Evolutionary conservation across 2,113 vertebrate genomes (phyloP), one percentile per base, ranked within the genome.

Genomic region (Ciconia maguari): DNA sequence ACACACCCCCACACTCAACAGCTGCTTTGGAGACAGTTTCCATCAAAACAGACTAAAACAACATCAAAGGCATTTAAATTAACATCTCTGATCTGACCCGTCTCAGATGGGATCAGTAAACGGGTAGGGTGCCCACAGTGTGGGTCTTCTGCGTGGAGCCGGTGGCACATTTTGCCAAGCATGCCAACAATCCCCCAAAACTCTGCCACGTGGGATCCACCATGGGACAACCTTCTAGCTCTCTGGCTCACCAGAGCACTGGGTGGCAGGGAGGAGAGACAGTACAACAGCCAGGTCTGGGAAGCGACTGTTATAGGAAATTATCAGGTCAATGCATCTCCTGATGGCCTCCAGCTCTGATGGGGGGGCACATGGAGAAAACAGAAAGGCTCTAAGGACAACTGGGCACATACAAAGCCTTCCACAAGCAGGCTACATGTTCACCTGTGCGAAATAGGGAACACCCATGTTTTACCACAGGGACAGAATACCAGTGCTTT

Each of bases 111-210:
- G 29, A 29, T 42, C 83, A 52, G 21, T n/a, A 36, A 46, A 52
- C 0, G 1, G 36, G 29, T 1, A 82, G 29, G 44, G 34, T 61
- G 29, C 41, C 41, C 44, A 36, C 21, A 38, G 49, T 9, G 11
- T 11, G 38, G 11, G 22, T 34, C 18, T 22, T n/a, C 18, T 2
- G 1, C 0, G 0, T 7, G 30, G 19, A n/a, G 38, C 46, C 1
- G 2, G 58, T 19, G 52, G 34, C 36, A 49, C 11, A 2, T 34
- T 30, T 57, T 62, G 24, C 54, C 65, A 70, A 55, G 36, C 18
- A 38, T 26, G 26, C 19, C 42, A 64, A 30, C 27, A 55, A 32
- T 13, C 41, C 34, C 58, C 16, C 41, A 65, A 41, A 90, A 77
- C 55, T 44, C 66, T 52, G 38, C 19, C 1, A 0, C 3, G 1